Evolutionary conservation across 2,888 invertebrate species (phyloP), one percentile per base, ranked within the genome.

Genomic region (Nephrocerus scutellatus): DNA sequence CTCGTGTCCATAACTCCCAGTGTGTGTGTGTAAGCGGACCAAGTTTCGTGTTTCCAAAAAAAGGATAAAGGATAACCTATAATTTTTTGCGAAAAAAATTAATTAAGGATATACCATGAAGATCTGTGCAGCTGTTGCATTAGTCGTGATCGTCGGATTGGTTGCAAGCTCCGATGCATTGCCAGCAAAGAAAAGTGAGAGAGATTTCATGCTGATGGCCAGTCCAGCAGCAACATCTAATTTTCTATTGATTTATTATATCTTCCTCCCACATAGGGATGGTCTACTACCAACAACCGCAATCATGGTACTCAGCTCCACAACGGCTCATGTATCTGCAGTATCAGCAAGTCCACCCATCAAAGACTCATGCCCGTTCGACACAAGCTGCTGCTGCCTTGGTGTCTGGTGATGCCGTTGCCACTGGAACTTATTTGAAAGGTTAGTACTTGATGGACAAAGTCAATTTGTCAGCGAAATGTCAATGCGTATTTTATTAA

Each of bases 321-420:
- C 57, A 60, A 35, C 60, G 62, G 21, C 53, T 59, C 47, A 60
- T 63, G 59, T 65, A 66, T 45, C 60, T 68, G 56, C 63, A 64
- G 38, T 63, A 67, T 25, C 53, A 53, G 30, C 50, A 51, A 34
- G 62, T 61, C 24, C 63, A 63, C 41, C 65, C 64, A 15, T 54
- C 59, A 30, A 49, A 52, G 40, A 57, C 57, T 5, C 57, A 58
- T 41, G 62, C 60, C 12, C 62, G 64, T 35, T 62, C 64, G 33
- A 56, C 63, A 18, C 59, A 60, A 45, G 63, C 55, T 10, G 63
- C 66, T 35, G 56, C 62, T 31, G 66, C 66, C n/a, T 57, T 62
- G 35, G 68, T 65, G n/a, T 58, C 66, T 44, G 68, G 65, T 6
- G 63, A 66, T 30, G 55, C 61, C 21, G 60, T 66, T 32, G 62